Evolutionary conservation across 2,797 vertebrate genomes (phyloP).

Genomic region (Uromys caudimaculatus): DNA sequence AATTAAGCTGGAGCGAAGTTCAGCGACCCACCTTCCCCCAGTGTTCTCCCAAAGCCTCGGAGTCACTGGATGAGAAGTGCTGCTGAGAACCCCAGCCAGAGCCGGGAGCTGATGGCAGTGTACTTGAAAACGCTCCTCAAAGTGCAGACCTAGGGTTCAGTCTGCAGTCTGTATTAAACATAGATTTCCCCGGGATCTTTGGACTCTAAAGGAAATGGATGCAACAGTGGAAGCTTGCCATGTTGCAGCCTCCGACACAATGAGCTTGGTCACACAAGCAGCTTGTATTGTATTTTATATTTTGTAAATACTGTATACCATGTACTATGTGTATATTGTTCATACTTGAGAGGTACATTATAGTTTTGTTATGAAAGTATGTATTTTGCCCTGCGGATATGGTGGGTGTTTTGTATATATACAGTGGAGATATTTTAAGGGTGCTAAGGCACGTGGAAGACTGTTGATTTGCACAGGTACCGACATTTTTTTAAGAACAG

Average conservation of each 20-base stretch:
- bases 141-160: slow-evolving; percentile 88
- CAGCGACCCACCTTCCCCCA: slow-evolving; percentile 96
- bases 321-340: slow-evolving; percentile 97
- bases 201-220: slow-evolving; percentile 79
- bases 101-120: slow-evolving; percentile 94
- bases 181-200: slow-evolving; percentile 64
- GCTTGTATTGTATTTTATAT: slow-evolving; percentile 91
- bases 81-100: slow-evolving; percentile 88
- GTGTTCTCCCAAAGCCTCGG: slow-evolving; percentile 96
- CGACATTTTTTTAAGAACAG: slow-evolving; percentile 84
- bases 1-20: slow-evolving; percentile 97
- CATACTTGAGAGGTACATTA: slow-evolving; percentile 94
- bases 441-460: slow-evolving; percentile 87
- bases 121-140: slow-evolving; percentile 96
- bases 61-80: slow-evolving; percentile 95
- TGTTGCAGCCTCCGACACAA: slow-evolving; percentile 88
- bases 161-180: slow-evolving; percentile 69
- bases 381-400: slow-evolving; percentile 90
- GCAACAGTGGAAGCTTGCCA: slow-evolving; percentile 84
- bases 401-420: slow-evolving; percentile 92
- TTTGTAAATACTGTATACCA: slow-evolving; percentile 95
- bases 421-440: slow-evolving; percentile 87
- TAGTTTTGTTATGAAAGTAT: slow-evolving; percentile 98
- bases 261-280: slow-evolving; percentile 85
- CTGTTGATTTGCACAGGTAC: slow-evolving; percentile 92